phyloP scores from a whole-genome alignment of 2,797 vertebrate species.

The Hydrophis major region DNA sequence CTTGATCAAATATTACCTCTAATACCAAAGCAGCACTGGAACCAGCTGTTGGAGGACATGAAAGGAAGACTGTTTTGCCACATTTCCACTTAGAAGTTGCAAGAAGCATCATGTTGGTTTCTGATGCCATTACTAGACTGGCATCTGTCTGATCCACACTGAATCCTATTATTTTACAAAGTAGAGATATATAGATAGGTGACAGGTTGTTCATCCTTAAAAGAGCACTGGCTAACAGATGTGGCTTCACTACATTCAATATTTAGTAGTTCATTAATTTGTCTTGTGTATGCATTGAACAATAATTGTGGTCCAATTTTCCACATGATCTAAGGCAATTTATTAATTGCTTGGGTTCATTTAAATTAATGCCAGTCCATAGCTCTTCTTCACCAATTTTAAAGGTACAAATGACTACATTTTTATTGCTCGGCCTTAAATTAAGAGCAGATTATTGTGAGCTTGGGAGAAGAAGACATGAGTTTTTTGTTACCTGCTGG shows the following conservation, averaged over 20 bases:
- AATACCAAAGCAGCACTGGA: background rate
- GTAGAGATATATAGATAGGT: background rate
- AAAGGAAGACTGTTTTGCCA: background rate
- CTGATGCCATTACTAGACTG: background rate
- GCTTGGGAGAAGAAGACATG: slow-evolving; percentile 32
- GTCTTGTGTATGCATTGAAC: background rate
- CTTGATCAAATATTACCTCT: background rate
- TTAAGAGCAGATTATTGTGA: background rate
- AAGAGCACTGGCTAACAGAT: background rate
- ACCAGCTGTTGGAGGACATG: background rate
- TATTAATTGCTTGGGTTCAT: slow-evolving; percentile 19
- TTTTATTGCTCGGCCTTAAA: background rate
- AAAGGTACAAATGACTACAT: background rate
- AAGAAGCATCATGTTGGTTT: background rate
- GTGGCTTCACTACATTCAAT: background rate
- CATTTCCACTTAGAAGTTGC: background rate
- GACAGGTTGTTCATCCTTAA: background rate
- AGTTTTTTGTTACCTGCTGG: slow-evolving; percentile 27
- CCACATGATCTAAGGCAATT: accelerated
- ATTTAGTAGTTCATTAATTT: background rate
- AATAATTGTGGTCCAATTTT: slow-evolving; percentile 2
- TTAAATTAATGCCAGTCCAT: slow-evolving; percentile 19
- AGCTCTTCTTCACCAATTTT: background rate
- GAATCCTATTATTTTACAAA: background rate
- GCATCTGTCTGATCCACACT: background rate